Evolutionary conservation across 2,797 vertebrate genomes (phyloP), one percentile per base, ranked within the genome.

Genomic region (Manis pentadactyla): DNA sequence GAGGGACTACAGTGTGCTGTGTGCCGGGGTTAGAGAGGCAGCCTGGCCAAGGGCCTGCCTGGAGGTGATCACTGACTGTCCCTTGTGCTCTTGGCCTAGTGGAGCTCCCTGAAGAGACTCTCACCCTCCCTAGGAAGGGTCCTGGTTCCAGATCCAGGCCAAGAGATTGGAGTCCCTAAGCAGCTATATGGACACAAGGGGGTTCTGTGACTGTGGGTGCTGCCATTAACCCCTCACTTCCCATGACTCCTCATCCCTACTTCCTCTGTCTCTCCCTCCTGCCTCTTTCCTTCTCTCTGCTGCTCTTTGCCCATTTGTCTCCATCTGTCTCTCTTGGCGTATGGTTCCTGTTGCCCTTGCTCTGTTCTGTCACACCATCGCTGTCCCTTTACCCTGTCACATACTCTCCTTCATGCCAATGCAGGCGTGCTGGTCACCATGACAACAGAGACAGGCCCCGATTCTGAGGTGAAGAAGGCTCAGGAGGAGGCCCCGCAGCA

Each of bases 371-470:
- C 90, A 61, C 27, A 15, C 39, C 74, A 74, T 93, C 29, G 0
- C 87, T 85, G 31, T 74, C 95, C 79, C 61, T 42, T 53, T 90
- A 55, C 34, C 34, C 49, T 5, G 2, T 95, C 92, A 81, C 66
- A 27, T 90, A 90, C 68, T 95, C 49, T 93, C 68, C 64, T 93
- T 91, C 93, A 97, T 96, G 94, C 97, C 97, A 97, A 98, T 98
- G 98, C 98, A 98, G 98, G 98, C 98, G 98, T 98, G 98, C 97
- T 98, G 96, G 98, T 98, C 98, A 98, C 97, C 98, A 99, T 99
- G 99, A 99, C 98, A 73, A 99, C 99, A 90, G 99, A 99, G 98
- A 99, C 98, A 5, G 98, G 98, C 96, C 98, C 98, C 0, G 98
- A 99, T 97, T 98, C 97, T 6, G 98, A 99, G 97, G 99, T 99